Evolutionary conservation across 2,888 invertebrate species (phyloP), one percentile per base, ranked within the genome.

Genomic region (Eumacrocentrus americanus): DNA sequence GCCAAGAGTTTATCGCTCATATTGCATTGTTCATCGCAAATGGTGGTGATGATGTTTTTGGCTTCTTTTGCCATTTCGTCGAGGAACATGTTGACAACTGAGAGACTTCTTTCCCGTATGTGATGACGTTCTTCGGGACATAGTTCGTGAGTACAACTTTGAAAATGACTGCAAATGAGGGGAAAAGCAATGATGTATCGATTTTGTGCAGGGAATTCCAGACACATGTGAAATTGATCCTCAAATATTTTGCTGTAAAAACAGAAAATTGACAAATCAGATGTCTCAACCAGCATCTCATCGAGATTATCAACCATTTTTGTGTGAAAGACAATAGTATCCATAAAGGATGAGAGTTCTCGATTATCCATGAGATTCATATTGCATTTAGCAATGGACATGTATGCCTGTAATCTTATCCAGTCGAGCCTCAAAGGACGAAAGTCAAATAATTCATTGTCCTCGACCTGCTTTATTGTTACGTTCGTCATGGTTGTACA

Each of bases 51-150:
- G 37, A 99, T 98, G 79, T 98, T 98, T 81, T 98, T 97, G 0
- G 96, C 96, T 81, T 98, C 98, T 81, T 97, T 97, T 0, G 98
- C 95, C 94, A 99, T 98, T 83, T 99, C 98, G 79, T 99, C 98
- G 58, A 99, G 83, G 79, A 96, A 98, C 86, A 95, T 92, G 75
- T 98, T 98, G 0, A 98, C 98, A 40, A 98, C 94, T 23, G 95
- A 96, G 18, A 99, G 84, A 75, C 96, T 96, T 65, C 97, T 87
- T 73, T 98, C 97, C 55, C 97, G 88, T 62, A 98, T 97, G 73
- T 97, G 97, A 82, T 97, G 95, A 58, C 97, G 87, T 82, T 99
- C 98, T 82, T 99, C 99, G 0, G 99, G 99, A 72, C 98, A 99
- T 72, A 99, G 86, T 78, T 98, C 96, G 82, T 99, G 98, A 0